Base-by-base conservation (phyloP, 2,113 vertebrate genomes). In the Vicugna pacos region DNA sequence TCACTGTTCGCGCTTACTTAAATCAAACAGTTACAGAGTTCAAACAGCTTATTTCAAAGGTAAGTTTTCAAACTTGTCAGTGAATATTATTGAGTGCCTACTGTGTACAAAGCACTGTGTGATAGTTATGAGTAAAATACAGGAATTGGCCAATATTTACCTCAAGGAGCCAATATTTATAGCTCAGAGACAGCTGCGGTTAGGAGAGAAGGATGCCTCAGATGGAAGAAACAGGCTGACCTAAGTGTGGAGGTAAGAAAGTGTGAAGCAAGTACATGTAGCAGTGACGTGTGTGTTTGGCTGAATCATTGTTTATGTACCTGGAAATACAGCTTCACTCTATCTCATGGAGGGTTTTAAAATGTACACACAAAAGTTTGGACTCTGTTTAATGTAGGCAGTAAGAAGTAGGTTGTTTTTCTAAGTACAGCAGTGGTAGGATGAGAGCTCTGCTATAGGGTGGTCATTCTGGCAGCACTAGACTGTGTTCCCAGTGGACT, bases 41-140 rank as follows among this genome's bases (percentile, higher is more conserved):
- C 98, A 99, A 99, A 96, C 99, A 99, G 96, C 99, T 99, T 35
- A 99, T 99, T 98, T 99, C 99, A 98, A 99, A 99, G 99, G 99
- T 99, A 98, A 95, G 97, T 62, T 89, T 91, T 97, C 9, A 96
- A 91, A 70, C 75, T 64, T 69, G 28, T 58, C 54, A 72, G 2
- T 96, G 48, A 91, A 10, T 94, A 19, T 70, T 97, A 90, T 69
- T 42, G 38, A 82, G n/a, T 89, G 54, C 42, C 72, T 94, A 54
- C 62, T 95, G 0, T 91, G 28, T 95, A 48, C 14, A 73, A 52
- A 48, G 64, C 52, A 86, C 38, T 48, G 2, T 88, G n/a, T 82
- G 62, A 50, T 81, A 73, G 26, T 89, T 96, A 19, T 26, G 30
- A 93, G 26, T 87, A 89, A 85, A 15, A 73, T 92, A 30, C 10